Conservation (phyloP, 1,140 invertebrate genomes). For the Procambarus virginalis region DNA sequence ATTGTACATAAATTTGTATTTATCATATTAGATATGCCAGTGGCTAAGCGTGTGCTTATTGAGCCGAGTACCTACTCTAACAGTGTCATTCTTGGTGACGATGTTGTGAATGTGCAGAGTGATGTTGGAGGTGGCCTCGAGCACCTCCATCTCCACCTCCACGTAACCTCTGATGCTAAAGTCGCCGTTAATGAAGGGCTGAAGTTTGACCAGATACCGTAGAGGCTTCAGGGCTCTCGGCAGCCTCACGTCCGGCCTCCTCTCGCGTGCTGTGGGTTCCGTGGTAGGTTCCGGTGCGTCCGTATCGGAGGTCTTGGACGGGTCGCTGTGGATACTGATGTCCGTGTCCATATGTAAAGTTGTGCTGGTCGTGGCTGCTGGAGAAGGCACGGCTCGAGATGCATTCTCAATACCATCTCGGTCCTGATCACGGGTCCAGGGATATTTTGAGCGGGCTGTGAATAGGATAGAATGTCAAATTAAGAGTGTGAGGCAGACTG, state of each 20-base stretch:
- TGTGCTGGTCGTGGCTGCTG: neutral
- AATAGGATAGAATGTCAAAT: too few species aligned
- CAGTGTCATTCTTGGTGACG: conserved; percentile 46
- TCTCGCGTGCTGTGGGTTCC: neutral
- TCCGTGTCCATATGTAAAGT: neutral
- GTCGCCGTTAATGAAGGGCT: conserved; percentile 50
- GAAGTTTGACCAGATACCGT: conserved; percentile 38
- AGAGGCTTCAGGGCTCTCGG: conserved; percentile 35
- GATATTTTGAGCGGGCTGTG: too few species aligned
- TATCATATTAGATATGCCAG: too few species aligned
- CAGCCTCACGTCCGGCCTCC: conserved; percentile 1
- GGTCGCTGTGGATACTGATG: neutral
- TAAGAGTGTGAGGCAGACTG: too few species aligned
- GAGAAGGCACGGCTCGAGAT: neutral
- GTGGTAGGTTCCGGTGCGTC: neutral
- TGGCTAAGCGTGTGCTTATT: too few species aligned
- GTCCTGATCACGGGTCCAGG: too few species aligned
- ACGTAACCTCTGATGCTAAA: conserved; percentile 54
- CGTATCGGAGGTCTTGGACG: neutral
- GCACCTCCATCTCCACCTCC: conserved; percentile 61
- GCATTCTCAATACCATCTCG: too few species aligned
- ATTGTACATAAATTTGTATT: too few species aligned
- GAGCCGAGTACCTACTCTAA: conserved; percentile 35
- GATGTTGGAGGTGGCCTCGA: conserved; percentile 51
- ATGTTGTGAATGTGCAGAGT: conserved; percentile 64